Conservation (phyloP, 1,140 invertebrate species). For the Drosophila persimilis region DNA sequence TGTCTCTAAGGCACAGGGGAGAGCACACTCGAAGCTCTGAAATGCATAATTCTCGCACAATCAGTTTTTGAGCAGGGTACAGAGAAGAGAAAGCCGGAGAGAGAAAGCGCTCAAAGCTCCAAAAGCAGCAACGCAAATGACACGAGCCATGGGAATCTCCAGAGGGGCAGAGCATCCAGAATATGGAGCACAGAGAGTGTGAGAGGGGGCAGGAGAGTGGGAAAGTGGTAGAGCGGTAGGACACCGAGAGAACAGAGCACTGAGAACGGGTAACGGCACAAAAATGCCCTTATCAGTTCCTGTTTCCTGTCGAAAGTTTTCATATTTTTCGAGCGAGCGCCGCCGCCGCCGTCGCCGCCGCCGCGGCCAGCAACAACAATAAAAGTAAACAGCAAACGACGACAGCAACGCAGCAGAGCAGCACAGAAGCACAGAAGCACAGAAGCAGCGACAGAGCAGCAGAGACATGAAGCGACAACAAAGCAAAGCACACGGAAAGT, state of each 20-base stretch:
- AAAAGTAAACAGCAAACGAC: conserved; percentile 64
- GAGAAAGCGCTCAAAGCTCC: conserved; percentile 55
- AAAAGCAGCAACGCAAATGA: conserved; percentile 60
- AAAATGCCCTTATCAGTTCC: conserved; percentile 82
- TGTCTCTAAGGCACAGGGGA: conserved; percentile 7
- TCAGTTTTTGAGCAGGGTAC: conserved; percentile 55
- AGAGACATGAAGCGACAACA: conserved; percentile 38
- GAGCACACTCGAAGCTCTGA: conserved; percentile 14
- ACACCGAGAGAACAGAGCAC: conserved; percentile 23
- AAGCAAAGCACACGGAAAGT: conserved; percentile 72
- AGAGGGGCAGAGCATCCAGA: neutral
- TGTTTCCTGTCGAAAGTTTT: conserved; percentile 83
- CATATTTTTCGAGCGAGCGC: conserved; percentile 76
- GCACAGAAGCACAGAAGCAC: conserved; percentile 4
- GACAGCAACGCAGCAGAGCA: conserved; percentile 25
- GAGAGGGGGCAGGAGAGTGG: neutral
- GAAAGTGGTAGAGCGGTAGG: neutral
- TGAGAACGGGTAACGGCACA: conserved; percentile 61
- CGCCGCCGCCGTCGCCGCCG: conserved; percentile 51
- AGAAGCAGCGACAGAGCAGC: conserved; percentile 18
- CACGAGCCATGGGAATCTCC: conserved; percentile 39
- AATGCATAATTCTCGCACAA: conserved; percentile 71
- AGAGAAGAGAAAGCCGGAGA: conserved; percentile 3
- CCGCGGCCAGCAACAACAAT: conserved; percentile 52
- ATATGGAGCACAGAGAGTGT: neutral